phyloP scores from a whole-genome alignment of 2,113 vertebrate species.

The Corythaeola cristata region DNA sequence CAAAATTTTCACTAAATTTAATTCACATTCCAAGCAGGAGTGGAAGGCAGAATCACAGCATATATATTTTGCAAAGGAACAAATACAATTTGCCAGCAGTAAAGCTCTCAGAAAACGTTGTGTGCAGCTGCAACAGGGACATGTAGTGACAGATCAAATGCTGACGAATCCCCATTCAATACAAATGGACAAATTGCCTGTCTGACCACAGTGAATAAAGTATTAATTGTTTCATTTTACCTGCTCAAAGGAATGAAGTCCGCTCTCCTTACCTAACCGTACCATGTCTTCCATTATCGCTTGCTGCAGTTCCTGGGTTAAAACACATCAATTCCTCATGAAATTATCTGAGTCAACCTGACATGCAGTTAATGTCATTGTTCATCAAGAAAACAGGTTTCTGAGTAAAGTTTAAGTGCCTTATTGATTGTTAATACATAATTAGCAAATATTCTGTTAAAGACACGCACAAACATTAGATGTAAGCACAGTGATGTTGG shows the following conservation, averaged over 20 bases:
- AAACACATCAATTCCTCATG: constrained; percentile 25
- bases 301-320: constrained; percentile 84
- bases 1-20: neutral
- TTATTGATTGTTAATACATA: neutral
- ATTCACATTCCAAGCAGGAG: neutral
- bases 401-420: neutral
- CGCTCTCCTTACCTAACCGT: constrained; percentile 89
- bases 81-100: neutral
- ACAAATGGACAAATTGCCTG: neutral
- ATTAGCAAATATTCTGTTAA: neutral
- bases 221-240: constrained; percentile 62
- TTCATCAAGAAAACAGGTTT: neutral
- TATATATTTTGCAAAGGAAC: neutral
- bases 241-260: constrained; percentile 97
- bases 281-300: constrained; percentile 95
- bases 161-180: neutral
- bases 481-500: neutral
- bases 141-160: neutral
- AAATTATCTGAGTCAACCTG: neutral
- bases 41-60: neutral
- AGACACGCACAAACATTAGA: neutral
- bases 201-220: neutral
- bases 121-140: neutral
- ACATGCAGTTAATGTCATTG: neutral
- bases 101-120: neutral